These are phyloP conservation scores for Acronicta aceris DNA, from an alignment of 2,888 invertebrate genomes.

Conservation along the genomic window DNA sequence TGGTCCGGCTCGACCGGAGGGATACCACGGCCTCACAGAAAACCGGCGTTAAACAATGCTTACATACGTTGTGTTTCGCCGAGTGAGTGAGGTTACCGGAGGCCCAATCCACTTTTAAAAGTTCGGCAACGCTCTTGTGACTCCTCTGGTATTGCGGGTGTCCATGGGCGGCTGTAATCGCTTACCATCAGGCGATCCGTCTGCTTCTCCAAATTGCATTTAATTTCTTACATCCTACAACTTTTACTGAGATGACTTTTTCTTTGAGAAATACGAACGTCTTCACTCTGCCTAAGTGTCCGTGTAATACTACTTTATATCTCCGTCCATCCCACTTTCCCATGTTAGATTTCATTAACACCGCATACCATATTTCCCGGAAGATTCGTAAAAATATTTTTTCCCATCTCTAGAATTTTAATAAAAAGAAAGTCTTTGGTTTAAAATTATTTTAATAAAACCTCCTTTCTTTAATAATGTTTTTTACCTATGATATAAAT, in stretches of 20 bases:
- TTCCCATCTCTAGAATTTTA: slow-evolving; percentile 31
- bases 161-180: too few relatives aligned
- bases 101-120: too few relatives aligned
- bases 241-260: slow-evolving; percentile 62
- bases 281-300: slow-evolving; percentile 73
- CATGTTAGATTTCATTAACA: slow-evolving; percentile 69
- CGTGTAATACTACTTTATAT: slow-evolving; percentile 69
- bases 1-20: too few relatives aligned
- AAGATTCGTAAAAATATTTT: slow-evolving; percentile 19
- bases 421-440: slow-evolving; percentile 28
- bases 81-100: too few relatives aligned
- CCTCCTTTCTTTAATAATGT: slow-evolving; percentile 1
- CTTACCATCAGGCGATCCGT: neutral
- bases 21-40: too few relatives aligned
- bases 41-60: too few relatives aligned
- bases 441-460: slow-evolving; percentile 38
- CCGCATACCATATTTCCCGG: slow-evolving; percentile 31
- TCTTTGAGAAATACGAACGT: slow-evolving; percentile 63
- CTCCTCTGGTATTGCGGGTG: too few relatives aligned
- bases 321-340: slow-evolving; percentile 51
- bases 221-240: slow-evolving; percentile 40
- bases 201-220: slow-evolving; percentile 13
- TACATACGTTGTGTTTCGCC: too few relatives aligned
- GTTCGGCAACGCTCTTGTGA: too few relatives aligned
- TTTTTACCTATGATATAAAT: too few relatives aligned